Evolutionary conservation across 2,113 vertebrate species (phyloP), one percentile per base, ranked within the genome.

Genomic region (Apteryx mantelli): DNA sequence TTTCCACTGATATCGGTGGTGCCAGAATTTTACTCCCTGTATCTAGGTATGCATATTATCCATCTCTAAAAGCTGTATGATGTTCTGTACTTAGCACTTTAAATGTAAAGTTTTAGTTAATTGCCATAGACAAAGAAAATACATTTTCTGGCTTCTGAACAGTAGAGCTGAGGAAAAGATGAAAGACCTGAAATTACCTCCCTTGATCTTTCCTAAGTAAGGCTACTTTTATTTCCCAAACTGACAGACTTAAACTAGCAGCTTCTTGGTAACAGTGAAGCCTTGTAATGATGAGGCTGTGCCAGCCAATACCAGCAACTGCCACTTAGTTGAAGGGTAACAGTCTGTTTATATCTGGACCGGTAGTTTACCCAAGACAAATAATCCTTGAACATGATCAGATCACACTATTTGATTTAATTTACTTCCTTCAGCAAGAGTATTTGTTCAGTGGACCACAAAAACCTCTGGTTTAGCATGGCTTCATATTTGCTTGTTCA

Each of bases 361-460:
- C 81, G 80, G 88, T 96, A 88, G 79, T 94, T 94, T 95, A 73
- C 58, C 86, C 22, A 17, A 93, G 88, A 95, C 95, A 96, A 89
- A 86, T 85, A 93, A 84, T 90, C 89, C 89, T 94, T 96, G 93
- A 88, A 85, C 86, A 82, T 97, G 92, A 96, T 94, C 82, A 87
- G 86, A 93, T 96, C 89, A 91, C 80, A 69, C 42, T 71, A 76
- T 86, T 91, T 92, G 69, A 89, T 97, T 91, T 94, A 88, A 92
- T 96, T 96, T 89, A 71, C 74, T 82, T 95, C 81, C 53, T 95
- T 12, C 42, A 76, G 34, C 40, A 60, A 61, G 32, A 87, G 52
- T 92, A 89, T 92, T 95, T 96, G 81, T 96, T 95, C 82, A 89
- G 4, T 56, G 66, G 83, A 82, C 48, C 66, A 88, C 81, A 77